These are phyloP conservation scores for Rhincodon typus DNA, from an alignment of 2,797 vertebrate genomes.

Conservation along the genomic window DNA sequence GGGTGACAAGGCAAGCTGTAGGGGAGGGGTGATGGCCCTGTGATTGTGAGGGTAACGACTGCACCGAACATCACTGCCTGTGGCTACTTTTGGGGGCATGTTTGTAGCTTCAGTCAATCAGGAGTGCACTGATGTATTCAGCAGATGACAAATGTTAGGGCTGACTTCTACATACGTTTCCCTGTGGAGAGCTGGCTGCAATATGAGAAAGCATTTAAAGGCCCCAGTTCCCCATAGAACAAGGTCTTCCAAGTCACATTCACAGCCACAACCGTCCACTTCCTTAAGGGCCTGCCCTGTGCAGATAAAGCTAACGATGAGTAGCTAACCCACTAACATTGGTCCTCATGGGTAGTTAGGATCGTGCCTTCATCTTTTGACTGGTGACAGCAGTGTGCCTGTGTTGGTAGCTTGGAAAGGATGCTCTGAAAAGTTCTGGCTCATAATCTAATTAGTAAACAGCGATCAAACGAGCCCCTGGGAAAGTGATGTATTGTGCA, in stretches of 20 bases:
- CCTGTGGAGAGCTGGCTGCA: neutral
- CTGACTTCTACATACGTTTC: neutral
- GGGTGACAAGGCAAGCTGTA: neutral
- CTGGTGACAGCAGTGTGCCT: too few species aligned
- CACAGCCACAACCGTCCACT: neutral
- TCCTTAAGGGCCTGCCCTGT: neutral
- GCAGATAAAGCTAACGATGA: neutral
- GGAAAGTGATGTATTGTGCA: neutral
- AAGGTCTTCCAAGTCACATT: neutral
- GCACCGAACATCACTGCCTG: neutral
- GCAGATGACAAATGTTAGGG: slow-evolving; percentile 1
- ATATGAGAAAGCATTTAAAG: neutral
- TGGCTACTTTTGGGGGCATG: neutral
- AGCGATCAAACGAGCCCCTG: neutral
- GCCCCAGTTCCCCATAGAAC: neutral
- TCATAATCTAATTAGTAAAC: neutral
- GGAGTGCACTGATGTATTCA: slow-evolving; percentile 20
- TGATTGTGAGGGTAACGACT: neutral
- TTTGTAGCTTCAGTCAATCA: slow-evolving; percentile 1
- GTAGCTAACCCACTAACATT: too few species aligned
- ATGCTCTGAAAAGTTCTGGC: neutral
- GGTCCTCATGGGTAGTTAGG: neutral
- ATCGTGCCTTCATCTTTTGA: neutral
- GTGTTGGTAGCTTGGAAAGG: neutral
- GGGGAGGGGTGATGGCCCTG: neutral